A percentile compares a stretch with the other conserved stretches of the same genome.
phyloP scores from a whole-genome alignment of 2,113 vertebrate species.

The Mirza zaza region DNA sequence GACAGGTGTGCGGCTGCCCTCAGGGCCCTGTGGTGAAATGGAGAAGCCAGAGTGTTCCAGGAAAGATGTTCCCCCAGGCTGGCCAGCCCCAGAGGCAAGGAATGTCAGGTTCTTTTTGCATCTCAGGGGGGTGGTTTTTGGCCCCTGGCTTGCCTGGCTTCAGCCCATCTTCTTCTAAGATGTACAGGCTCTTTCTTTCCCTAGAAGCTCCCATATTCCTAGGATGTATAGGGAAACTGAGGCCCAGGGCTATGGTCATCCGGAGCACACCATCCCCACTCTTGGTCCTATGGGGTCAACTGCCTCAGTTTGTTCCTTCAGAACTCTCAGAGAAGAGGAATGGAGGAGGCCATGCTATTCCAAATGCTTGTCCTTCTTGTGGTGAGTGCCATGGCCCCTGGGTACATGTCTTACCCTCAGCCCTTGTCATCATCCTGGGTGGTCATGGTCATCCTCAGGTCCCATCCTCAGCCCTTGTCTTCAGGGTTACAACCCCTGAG shows the following conservation, averaged over 20 bases:
- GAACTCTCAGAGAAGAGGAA: background rate
- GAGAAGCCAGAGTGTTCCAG: constrained; percentile 10
- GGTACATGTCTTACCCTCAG: background rate
- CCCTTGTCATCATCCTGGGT: background rate
- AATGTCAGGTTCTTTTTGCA: background rate
- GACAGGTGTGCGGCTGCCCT: background rate
- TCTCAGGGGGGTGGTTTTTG: background rate
- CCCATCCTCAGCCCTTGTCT: background rate
- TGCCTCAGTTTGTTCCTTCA: background rate
- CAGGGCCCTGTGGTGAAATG: background rate
- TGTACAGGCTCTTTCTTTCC: background rate
- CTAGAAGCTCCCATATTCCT: background rate
- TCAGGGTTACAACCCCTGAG: background rate
- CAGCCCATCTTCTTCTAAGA: background rate
- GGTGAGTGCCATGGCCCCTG: background rate
- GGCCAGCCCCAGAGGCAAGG: background rate
- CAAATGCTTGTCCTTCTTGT: background rate
- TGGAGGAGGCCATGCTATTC: background rate
- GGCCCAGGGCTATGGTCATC: background rate
- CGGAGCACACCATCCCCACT: fast-evolving
- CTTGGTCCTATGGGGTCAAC: too few relatives aligned
- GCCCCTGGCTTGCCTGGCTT: background rate
- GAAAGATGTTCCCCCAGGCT: background rate
- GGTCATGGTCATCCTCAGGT: too few relatives aligned
- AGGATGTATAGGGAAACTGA: background rate